A percentile compares a stretch with the other conserved stretches of the same genome.
Conservation (phyloP, 2,888 invertebrate species). For the Acronicta aceris region DNA sequence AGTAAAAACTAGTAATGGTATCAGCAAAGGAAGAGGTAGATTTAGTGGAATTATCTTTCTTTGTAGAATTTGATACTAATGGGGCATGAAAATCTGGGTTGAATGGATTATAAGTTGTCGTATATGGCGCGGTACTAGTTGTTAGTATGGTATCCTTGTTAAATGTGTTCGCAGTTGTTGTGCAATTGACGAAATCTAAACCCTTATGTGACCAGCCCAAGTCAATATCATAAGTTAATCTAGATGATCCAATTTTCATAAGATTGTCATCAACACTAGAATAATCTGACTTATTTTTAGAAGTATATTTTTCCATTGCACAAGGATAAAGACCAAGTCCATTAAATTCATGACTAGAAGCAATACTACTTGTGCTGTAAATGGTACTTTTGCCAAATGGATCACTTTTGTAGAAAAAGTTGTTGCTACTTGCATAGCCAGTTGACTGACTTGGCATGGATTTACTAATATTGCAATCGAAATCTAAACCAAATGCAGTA, state of each 20-base stretch:
- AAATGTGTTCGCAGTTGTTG: conserved; percentile 75
- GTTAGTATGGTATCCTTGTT: conserved; percentile 81
- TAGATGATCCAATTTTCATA: conserved; percentile 84
- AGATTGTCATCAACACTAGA: conserved; percentile 82
- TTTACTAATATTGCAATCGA: conserved; percentile 81
- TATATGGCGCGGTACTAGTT: conserved; percentile 73
- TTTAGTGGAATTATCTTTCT: conserved; percentile 77
- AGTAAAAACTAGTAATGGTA: conserved; percentile 82
- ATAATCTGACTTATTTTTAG: conserved; percentile 82
- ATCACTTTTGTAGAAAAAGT: conserved; percentile 83
- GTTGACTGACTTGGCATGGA: conserved; percentile 71
- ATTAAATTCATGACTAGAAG: conserved; percentile 83
- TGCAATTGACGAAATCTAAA: conserved; percentile 83
- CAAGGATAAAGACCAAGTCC: conserved; percentile 84
- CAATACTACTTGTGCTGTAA: conserved; percentile 84
- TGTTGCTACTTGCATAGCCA: conserved; percentile 71
- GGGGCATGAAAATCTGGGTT: conserved; percentile 86
- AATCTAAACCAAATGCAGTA: conserved; percentile 77
- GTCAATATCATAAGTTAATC: conserved; percentile 85
- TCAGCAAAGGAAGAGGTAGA: conserved; percentile 78
- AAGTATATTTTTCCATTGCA: conserved; percentile 84
- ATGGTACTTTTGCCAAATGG: conserved; percentile 82
- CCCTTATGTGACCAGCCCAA: conserved; percentile 87
- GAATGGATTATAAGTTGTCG: conserved; percentile 82
- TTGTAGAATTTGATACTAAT: conserved; percentile 75